Conservation (phyloP, 2,797 vertebrate species). For the Crocodylus rhombifer region DNA sequence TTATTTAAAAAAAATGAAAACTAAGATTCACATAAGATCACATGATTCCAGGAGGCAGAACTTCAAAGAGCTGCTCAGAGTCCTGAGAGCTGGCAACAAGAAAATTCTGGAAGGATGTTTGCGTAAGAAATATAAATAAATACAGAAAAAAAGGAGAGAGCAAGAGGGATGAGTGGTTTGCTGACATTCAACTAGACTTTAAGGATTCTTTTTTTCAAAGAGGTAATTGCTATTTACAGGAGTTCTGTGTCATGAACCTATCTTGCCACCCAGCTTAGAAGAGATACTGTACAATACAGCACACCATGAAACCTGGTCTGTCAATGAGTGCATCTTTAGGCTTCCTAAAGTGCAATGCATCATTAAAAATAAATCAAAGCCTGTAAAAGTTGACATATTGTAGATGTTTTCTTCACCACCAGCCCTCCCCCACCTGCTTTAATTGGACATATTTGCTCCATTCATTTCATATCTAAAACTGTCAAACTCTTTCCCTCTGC, state of each 20-base stretch:
- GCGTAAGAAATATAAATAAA: constrained; percentile 30
- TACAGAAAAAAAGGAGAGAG: neutral
- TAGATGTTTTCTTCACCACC: constrained; percentile 61
- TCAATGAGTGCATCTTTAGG: constrained; percentile 41
- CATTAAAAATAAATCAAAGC: constrained; percentile 79
- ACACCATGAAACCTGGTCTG: constrained; percentile 37
- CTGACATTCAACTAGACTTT: constrained; percentile 71
- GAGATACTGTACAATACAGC: constrained; percentile 55
- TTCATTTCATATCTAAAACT: constrained; percentile 50
- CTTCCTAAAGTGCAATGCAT: constrained; percentile 67
- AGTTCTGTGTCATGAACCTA: constrained; percentile 58
- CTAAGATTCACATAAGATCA: neutral
- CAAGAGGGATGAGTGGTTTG: constrained; percentile 50
- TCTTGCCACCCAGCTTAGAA: constrained; percentile 42
- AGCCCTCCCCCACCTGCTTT: constrained; percentile 39
- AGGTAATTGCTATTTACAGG: constrained; percentile 71
- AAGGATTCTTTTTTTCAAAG: constrained; percentile 59
- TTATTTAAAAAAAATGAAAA: neutral
- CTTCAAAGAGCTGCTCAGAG: neutral
- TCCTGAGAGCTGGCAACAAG: neutral
- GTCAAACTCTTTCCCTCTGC: constrained; percentile 51
- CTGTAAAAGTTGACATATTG: constrained; percentile 64
- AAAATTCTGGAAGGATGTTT: constrained; percentile 5
- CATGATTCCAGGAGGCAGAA: neutral
- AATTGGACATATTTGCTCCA: constrained; percentile 64